Evolutionary conservation across 2,113 vertebrate genomes (phyloP).

Genomic region (Corythoichthys intestinalis): DNA sequence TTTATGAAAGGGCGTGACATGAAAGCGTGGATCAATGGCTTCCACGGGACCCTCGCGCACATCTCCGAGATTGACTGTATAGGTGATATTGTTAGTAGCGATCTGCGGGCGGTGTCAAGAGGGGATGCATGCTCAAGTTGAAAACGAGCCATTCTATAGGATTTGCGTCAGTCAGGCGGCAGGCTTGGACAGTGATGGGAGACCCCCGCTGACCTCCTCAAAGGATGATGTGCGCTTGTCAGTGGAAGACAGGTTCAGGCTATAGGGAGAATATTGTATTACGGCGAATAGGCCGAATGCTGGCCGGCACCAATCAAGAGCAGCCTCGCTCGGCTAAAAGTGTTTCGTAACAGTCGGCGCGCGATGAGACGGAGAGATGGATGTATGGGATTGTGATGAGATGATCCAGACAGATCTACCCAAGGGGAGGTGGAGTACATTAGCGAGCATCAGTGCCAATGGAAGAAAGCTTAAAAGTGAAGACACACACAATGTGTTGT

Average conservation of each 20-base stretch:
- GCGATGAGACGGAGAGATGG: conserved; percentile 18
- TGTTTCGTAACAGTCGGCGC: conserved; percentile 40
- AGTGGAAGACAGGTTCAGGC: conserved; percentile 51
- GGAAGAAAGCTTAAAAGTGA: conserved; percentile 16
- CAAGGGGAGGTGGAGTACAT: conserved; percentile 46
- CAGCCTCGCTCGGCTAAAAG: conserved; percentile 20
- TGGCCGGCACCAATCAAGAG: conserved; percentile 39
- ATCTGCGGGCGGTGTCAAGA: conserved; percentile 45
- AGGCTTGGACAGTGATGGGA: conserved; percentile 58
- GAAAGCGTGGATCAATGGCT: conserved; percentile 66
- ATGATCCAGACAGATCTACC: conserved; percentile 49
- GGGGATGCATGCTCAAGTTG: conserved; percentile 42
- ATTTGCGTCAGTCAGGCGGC: conserved; percentile 63
- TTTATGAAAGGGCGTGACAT: conserved; percentile 68
- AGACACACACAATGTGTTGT: conserved; percentile 17
- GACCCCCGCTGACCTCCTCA: conserved; percentile 51
- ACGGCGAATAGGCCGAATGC: conserved; percentile 40
- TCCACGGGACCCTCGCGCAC: conserved; percentile 44
- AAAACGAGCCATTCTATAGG: conserved; percentile 57
- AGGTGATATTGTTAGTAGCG: conserved; percentile 59
- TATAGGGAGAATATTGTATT: conserved; percentile 51
- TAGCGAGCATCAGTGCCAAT: conserved; percentile 43
- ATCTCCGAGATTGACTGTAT: conserved; percentile 47
- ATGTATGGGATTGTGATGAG: conserved; percentile 53
- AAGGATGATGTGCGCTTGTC: conserved; percentile 47